phyloP scores from a whole-genome alignment of 2,113 vertebrate species.

The Syrrhaptes paradoxus region DNA sequence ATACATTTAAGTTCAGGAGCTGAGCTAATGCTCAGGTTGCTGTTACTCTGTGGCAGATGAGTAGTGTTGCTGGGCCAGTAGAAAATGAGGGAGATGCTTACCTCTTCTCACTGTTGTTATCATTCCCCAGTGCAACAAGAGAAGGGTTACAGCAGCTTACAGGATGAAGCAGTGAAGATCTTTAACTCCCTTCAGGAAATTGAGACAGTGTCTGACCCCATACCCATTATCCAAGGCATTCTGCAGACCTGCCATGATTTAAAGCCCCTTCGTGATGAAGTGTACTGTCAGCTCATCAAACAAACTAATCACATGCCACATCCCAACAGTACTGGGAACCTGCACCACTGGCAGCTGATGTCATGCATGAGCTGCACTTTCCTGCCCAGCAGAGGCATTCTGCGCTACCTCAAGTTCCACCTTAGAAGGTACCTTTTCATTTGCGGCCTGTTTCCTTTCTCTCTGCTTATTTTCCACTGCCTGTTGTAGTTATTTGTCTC shows the following conservation, averaged over 20 bases:
- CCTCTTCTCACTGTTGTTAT: background rate
- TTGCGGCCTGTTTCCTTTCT: background rate
- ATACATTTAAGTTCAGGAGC: background rate
- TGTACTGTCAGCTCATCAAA: slow-evolving; percentile 94
- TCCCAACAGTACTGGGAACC: slow-evolving; percentile 85
- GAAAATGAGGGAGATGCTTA: background rate
- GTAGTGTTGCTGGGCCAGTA: background rate
- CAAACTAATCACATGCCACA: slow-evolving; percentile 94
- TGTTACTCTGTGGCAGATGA: background rate
- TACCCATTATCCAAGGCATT: slow-evolving; percentile 92
- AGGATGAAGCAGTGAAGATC: slow-evolving; percentile 92
- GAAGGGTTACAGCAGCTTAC: slow-evolving; percentile 90
- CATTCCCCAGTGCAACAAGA: slow-evolving; percentile 82
- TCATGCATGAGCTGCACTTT: slow-evolving; percentile 93
- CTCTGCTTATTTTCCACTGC: background rate
- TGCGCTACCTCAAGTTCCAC: slow-evolving; percentile 92
- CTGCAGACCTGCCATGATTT: slow-evolving; percentile 94
- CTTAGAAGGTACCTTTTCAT: slow-evolving; percentile 81
- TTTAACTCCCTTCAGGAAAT: slow-evolving; percentile 95
- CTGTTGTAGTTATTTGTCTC: background rate
- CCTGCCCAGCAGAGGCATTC: slow-evolving; percentile 86
- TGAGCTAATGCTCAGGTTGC: background rate
- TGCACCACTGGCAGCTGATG: slow-evolving; percentile 91
- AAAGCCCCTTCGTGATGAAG: slow-evolving; percentile 88
- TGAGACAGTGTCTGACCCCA: slow-evolving; percentile 88